These are phyloP conservation scores for Argyresthia albistria DNA, from an alignment of 2,888 invertebrate species.

Conservation along the genomic window DNA sequence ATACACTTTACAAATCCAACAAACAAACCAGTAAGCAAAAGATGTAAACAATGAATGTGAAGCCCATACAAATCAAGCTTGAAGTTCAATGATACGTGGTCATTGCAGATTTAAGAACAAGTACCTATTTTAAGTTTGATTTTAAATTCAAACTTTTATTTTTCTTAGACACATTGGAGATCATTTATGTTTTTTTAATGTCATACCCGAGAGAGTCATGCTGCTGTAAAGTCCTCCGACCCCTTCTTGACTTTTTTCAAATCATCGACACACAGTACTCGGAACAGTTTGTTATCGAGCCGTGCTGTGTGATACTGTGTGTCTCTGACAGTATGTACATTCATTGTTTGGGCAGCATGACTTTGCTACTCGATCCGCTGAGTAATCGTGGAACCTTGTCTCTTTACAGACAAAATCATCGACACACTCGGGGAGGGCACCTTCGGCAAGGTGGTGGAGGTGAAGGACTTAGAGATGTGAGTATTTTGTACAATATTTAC, in stretches of 20 bases:
- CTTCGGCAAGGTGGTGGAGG: slow-evolving; percentile 99
- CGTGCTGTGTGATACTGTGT: background rate
- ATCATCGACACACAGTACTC: background rate
- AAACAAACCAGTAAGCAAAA: background rate
- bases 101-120: background rate
- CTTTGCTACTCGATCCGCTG: slow-evolving; percentile 33
- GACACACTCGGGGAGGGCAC: slow-evolving; percentile 99
- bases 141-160: background rate
- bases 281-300: no score
- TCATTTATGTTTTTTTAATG: background rate
- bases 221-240: background rate
- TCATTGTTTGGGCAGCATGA: slow-evolving; percentile 26
- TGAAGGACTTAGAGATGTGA: slow-evolving; percentile 96
- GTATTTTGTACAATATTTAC: slow-evolving; percentile 35
- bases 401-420: slow-evolving; percentile 97
- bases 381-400: slow-evolving; percentile 59
- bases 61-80: slow-evolving; percentile 6
- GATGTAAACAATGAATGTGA: background rate
- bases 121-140: background rate
- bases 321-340: slow-evolving; percentile 1
- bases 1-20: background rate
- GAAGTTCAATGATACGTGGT: background rate
- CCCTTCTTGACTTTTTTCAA: background rate
- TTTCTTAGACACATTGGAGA: background rate
- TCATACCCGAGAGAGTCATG: background rate